Evolutionary conservation across 2,113 vertebrate genomes (phyloP).

Genomic region (Pluvianellus socialis): DNA sequence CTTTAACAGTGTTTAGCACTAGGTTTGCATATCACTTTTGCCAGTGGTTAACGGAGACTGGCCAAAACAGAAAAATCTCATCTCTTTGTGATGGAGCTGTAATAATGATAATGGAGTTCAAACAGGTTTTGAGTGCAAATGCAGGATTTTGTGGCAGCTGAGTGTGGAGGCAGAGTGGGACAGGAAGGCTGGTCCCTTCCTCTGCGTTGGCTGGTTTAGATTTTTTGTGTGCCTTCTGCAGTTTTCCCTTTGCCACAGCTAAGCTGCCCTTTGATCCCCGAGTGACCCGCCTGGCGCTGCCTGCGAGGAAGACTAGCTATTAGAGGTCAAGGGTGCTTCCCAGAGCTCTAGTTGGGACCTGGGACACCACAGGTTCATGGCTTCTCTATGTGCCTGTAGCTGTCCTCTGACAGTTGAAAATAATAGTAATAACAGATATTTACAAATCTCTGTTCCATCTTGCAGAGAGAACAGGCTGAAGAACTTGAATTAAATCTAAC

Average conservation of each 20-base stretch:
- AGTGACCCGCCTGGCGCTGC: background rate
- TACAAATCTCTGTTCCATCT: background rate
- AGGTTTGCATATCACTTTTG: background rate
- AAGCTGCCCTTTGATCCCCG: background rate
- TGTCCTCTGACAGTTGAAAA: background rate
- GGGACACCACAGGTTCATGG: background rate
- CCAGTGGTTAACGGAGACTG: background rate
- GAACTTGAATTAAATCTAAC: background rate
- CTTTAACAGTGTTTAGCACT: background rate
- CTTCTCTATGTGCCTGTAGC: background rate
- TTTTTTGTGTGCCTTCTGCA: background rate
- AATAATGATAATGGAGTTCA: accelerated
- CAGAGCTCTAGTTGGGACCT: background rate
- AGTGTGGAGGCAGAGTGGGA: background rate
- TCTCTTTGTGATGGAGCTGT: background rate
- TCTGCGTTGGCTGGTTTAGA: background rate
- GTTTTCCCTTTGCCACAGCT: background rate
- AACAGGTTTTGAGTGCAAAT: background rate
- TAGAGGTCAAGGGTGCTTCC: background rate
- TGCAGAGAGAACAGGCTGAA: background rate
- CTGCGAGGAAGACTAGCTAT: background rate
- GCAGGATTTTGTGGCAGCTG: background rate
- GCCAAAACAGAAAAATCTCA: background rate
- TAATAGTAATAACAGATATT: background rate
- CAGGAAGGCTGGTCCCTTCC: background rate